Evolutionary conservation across 1,140 invertebrate genomes (phyloP), one percentile per base, ranked within the genome.

Genomic region (Musca domestica): DNA sequence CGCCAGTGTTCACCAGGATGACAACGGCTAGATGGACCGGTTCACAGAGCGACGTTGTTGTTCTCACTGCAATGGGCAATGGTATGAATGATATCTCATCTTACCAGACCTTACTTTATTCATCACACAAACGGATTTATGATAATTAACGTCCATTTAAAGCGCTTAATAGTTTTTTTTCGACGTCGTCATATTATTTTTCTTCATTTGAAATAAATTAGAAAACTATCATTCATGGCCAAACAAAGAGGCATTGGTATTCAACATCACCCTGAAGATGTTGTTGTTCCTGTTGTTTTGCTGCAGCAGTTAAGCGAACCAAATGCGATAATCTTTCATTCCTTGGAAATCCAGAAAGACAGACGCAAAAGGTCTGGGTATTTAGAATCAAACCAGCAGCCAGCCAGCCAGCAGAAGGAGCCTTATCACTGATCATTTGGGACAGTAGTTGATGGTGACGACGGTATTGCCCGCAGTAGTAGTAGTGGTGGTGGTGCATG

Each of bases 71-170:
- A n/a, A n/a, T 41, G 34, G 6, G 34, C 34, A 41, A 2, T 41
- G 34, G 5, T n/a, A n/a, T n/a, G n/a, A 41, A 41, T 41, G 34
- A 41, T 41, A 41, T 41, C 34, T 41, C 34, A 41, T 41, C 34
- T 41, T 41, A 41, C 34, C 5, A 41, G 25, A 56, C n/a, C n/a
- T n/a, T n/a, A n/a, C 52, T 25, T 25, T 23, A 54, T 54, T 23
- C 19, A 23, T 23, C 23, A 54, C 14, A 25, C 22, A 6, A 61
- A 61, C 17, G 27, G 34, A 61, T 61, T 61, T 61, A 61, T 61
- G 56, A 61, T 61, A 61, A 61, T 61, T 61, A 61, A 41, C 34
- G 56, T 61, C 34, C 27, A 61, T 30, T 61, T 61, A 61, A 61
- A 34, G 27, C 27, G 56, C 56, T 61, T 61, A 61, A 61, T 61